phyloP scores from a whole-genome alignment of 2,113 vertebrate species.

The Galemys pyrenaicus region DNA sequence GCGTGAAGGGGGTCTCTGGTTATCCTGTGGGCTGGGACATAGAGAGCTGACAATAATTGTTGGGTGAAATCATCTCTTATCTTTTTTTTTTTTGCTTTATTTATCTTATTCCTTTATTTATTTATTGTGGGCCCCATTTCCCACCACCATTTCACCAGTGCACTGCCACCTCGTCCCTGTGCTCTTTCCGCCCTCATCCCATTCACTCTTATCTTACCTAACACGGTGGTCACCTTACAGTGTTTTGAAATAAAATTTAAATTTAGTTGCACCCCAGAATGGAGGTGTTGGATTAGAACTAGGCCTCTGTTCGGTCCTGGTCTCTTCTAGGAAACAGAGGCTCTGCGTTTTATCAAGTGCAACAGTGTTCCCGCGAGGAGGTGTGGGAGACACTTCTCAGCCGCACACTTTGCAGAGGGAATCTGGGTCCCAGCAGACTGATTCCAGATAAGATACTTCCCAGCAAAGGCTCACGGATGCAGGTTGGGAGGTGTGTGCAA shows the following conservation, averaged over 20 bases:
- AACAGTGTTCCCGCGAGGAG: background rate
- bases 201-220: background rate
- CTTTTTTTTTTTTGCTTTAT: no score
- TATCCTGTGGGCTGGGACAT: background rate
- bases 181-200: no score
- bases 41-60: background rate
- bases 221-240: background rate
- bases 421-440: slow-evolving; percentile 5
- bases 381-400: background rate
- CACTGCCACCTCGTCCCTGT: no score
- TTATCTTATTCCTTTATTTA: no score
- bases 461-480: background rate
- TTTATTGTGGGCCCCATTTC: no score
- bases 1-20: no score
- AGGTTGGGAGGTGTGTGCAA: background rate
- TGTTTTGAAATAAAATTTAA: background rate
- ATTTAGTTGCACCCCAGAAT: background rate
- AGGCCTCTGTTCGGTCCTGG: background rate
- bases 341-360: background rate
- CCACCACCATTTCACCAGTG: no score
- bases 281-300: background rate
- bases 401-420: slow-evolving; percentile 4
- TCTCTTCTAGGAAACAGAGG: background rate
- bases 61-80: background rate
- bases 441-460: slow-evolving; percentile 39